These are phyloP conservation scores for Pterobdella sp. DNA, from an alignment of 2,888 invertebrate genomes.

Conservation along the genomic window DNA sequence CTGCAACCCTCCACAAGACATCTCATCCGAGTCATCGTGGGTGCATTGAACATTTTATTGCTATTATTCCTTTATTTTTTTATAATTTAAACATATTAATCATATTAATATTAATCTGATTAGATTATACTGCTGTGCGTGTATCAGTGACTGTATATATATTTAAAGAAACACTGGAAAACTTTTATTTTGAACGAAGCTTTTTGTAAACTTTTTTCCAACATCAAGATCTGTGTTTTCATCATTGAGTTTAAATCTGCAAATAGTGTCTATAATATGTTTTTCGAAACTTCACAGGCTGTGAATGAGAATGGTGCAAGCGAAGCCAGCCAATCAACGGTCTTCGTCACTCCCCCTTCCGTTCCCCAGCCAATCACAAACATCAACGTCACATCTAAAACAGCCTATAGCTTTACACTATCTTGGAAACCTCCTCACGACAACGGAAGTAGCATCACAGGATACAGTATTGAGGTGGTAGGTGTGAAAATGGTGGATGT, in stretches of 20 bases:
- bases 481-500: constrained; percentile 43
- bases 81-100: too few relatives aligned
- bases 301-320: constrained; percentile 73
- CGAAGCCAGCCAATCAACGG: constrained; percentile 62
- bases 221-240: background rate
- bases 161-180: too few relatives aligned
- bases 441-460: constrained; percentile 68
- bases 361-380: constrained; percentile 63
- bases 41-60: too few relatives aligned
- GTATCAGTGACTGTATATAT: too few relatives aligned
- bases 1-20: background rate
- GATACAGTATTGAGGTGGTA: constrained; percentile 69
- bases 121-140: too few relatives aligned
- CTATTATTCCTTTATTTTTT: too few relatives aligned
- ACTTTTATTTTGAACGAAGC: background rate
- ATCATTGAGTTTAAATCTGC: background rate
- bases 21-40: background rate
- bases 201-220: background rate
- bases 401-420: constrained; percentile 59
- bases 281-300: constrained; percentile 56
- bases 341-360: constrained; percentile 69
- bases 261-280: background rate
- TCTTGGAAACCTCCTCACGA: constrained; percentile 67
- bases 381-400: constrained; percentile 55
- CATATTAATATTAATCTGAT: too few relatives aligned